Percentiles rank a stretch among this genome's conserved stretches.
Conservation (phyloP, 1,140 invertebrate genomes). For the Philotrypesis tridentata region DNA sequence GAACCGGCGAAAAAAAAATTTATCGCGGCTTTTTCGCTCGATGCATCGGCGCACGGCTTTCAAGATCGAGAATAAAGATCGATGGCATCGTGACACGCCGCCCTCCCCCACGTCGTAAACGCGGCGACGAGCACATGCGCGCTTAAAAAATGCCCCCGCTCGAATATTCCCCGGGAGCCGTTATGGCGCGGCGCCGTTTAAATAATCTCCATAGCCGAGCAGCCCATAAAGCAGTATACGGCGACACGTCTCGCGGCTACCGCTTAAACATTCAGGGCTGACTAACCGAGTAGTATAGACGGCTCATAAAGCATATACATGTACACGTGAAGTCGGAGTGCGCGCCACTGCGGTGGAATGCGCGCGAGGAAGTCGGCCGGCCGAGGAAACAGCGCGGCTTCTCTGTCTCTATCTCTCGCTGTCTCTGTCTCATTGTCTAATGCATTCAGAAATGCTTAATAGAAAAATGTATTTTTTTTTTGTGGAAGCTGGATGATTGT, state of each 20-base stretch:
- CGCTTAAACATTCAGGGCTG: not conserved
- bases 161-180: not conserved
- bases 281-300: not conserved
- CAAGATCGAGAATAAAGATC: not conserved
- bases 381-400: not conserved
- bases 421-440: too few relatives aligned
- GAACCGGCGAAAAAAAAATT: not conserved
- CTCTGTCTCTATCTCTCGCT: not conserved
- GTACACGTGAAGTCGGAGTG: too few relatives aligned
- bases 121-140: not conserved
- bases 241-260: not conserved
- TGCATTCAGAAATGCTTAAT: too few relatives aligned
- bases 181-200: not conserved
- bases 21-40: too few relatives aligned
- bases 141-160: not conserved
- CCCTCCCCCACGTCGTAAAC: not conserved
- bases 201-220: not conserved
- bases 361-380: not conserved
- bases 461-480: too few relatives aligned
- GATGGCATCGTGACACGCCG: not conserved
- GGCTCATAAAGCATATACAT: not conserved
- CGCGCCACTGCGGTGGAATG: not conserved
- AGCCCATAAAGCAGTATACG: not conserved
- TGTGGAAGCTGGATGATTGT: too few relatives aligned
- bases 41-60: not conserved